Base-by-base conservation (phyloP, 2,113 vertebrate genomes). In the Calyptommatus sinebrachiatus region DNA sequence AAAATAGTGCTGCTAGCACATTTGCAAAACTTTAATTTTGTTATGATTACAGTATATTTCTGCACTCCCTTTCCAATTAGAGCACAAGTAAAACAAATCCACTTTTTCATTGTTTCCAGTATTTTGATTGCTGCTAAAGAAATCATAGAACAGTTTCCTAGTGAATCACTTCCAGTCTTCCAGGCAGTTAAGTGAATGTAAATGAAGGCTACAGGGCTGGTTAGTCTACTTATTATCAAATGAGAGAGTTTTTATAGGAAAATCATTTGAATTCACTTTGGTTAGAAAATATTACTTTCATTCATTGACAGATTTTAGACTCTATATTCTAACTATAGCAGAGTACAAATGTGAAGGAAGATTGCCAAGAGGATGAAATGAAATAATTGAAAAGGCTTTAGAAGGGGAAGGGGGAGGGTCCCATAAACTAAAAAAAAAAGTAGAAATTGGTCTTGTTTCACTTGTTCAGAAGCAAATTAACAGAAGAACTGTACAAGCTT, bases 231-330 rank as follows among this genome's bases (percentile, higher is more conserved):
- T 18, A 68, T 83, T 88, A 76, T 84, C 83, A 85, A 90, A 88
- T 85, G 86, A 77, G 82, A 76, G 82, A 83, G 60, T 71, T 88
- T 93, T 92, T 88, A 87, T 84, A 88, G 81, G 3, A 67, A 72
- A 82, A 35, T 45, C 61, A 88, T 93, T 90, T 92, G 79, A 85
- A 84, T 88, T 87, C 81, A 74, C 83, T 90, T 3, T 82, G 45
- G 81, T 91, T 88, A 90, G 86, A 69, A 86, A 87, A 91, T 28
- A 89, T 89, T 89, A 85, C 91, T 92, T 92, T 81, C 28, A 73
- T 87, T 67, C 74, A 83, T 82, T 89, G 89, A 87, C 88, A 91
- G 78, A 48, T 85, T 84, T 85, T 90, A 87, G 92, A 92, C 85
- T 86, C 87, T 74, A 24, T 82, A 35, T 73, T 71, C 65, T 41